Base-by-base conservation (phyloP, 1,140 invertebrate species). In the Maniola jurtina region DNA sequence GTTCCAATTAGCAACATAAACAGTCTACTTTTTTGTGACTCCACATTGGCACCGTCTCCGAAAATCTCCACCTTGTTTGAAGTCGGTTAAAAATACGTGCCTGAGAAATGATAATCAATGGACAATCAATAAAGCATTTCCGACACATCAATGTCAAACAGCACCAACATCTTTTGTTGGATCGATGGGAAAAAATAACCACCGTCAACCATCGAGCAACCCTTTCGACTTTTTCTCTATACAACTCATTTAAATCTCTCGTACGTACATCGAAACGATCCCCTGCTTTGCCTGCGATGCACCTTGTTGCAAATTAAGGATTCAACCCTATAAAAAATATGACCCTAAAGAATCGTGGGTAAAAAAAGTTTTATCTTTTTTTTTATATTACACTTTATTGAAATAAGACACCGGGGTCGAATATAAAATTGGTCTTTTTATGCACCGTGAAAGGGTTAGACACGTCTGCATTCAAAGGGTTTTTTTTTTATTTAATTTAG, bases 231-330 rank as follows among this genome's bases (percentile, higher is more conserved):
- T 84, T 86, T 87, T 87, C 68, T 69, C 77, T 83, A 83, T 83
- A 78, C 76, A 83, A 84, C 86, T 84, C 80, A 88, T 88, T 87
- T 83, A 80, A 86, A 89, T 84, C 84, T 72, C 68, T 77, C 71
- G 67, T 34, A 72, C 74, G 68, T 69, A 61, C 38, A 11, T 13
- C 42, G 16, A 38, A 56, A 68, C 52, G 55, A 80, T 77, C 77
- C 80, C 80, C 77, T 76, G 69, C 62, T 81, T 82, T 81, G 75
- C 76, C 68, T 79, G 72, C 65, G 79, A 83, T 89, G 85, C 85
- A 89, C 87, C 87, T 89, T 89, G 87, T 89, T 87, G 87, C 87
- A 89, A 89, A 89, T 89, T 89, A 89, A 86, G 84, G 80, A 87
- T 86, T 82, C 84, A 85, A 88, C 75, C 72, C 77, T 57, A 66